A percentile compares a stretch with the other conserved stretches of the same genome.
These are phyloP conservation scores for Perizoma flavofasciatum DNA, from an alignment of 2,888 invertebrate species.

Conservation along the genomic window DNA sequence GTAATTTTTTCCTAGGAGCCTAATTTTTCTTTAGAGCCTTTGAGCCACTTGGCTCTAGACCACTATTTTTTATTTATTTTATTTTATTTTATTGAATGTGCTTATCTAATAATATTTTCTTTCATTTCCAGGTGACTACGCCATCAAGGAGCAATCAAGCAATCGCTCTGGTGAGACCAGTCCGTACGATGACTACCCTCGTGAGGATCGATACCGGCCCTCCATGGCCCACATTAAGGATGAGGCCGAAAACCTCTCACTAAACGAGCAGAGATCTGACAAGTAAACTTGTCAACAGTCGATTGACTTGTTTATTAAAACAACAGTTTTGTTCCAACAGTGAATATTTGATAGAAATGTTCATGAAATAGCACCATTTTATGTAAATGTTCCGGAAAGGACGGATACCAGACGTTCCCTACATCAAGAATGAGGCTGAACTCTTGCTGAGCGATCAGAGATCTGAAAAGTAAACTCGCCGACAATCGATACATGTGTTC, in stretches of 20 bases:
- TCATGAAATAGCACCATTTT: background rate
- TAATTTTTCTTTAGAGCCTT: too few relatives aligned
- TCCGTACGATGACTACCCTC: constrained; percentile 75
- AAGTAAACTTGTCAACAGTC: constrained; percentile 57
- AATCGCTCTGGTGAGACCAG: constrained; percentile 75
- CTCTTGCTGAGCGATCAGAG: constrained; percentile 79
- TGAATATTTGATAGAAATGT: background rate
- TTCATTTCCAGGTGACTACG: constrained; percentile 60
- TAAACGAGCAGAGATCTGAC: constrained; percentile 80
- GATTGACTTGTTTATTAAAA: too few relatives aligned
- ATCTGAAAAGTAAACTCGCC: constrained; percentile 71
- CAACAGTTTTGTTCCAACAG: background rate
- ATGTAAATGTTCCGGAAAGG: background rate
- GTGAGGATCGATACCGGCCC: constrained; percentile 69
- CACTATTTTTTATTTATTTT: too few relatives aligned
- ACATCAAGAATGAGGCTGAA: constrained; percentile 79
- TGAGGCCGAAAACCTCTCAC: constrained; percentile 79
- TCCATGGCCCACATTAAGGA: constrained; percentile 76
- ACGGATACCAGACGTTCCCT: constrained; percentile 49
- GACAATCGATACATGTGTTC: background rate
- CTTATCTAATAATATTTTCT: background rate
- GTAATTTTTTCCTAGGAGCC: too few relatives aligned
- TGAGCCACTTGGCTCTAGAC: too few relatives aligned
- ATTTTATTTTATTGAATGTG: too few relatives aligned
- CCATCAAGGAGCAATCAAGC: constrained; percentile 71